Conservation (phyloP, 2,888 invertebrate species). For the Hemithea aestivaria region DNA sequence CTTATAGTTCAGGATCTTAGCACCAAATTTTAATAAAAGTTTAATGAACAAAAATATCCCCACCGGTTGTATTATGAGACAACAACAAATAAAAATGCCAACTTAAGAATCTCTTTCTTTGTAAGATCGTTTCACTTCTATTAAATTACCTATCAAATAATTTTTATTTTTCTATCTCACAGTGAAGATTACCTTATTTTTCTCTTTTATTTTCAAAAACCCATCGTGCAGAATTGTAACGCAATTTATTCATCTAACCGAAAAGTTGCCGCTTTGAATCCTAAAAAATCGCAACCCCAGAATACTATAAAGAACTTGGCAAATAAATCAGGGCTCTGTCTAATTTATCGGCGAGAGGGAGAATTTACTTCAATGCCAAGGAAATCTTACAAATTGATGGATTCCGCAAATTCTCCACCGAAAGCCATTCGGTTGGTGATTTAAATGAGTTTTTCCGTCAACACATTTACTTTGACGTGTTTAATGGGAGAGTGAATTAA, state of each 20-base stretch:
- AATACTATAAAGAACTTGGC: conserved; percentile 52
- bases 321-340: conserved; percentile 58
- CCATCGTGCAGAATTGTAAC: conserved; percentile 1
- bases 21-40: too few species aligned
- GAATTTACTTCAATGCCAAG: conserved; percentile 48
- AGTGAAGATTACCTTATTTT: too few species aligned
- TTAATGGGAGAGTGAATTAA: conserved; percentile 17
- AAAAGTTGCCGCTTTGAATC: conserved; percentile 11
- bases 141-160: too few species aligned
- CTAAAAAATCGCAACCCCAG: conserved; percentile 19
- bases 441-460: conserved; percentile 43
- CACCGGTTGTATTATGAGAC: too few species aligned
- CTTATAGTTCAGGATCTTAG: too few species aligned
- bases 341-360: conserved; percentile 58
- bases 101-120: too few species aligned
- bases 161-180: too few species aligned
- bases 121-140: too few species aligned
- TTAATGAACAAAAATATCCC: too few species aligned
- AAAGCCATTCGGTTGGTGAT: conserved; percentile 40
- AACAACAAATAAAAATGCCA: too few species aligned
- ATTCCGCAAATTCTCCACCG: conserved; percentile 52
- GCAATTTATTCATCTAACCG: conserved; percentile 6
- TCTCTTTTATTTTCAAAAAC: too few species aligned
- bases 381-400: conserved; percentile 65
- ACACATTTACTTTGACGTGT: conserved; percentile 28